Evolutionary conservation across 2,797 vertebrate genomes (phyloP).

Genomic region (Falco peregrinus): DNA sequence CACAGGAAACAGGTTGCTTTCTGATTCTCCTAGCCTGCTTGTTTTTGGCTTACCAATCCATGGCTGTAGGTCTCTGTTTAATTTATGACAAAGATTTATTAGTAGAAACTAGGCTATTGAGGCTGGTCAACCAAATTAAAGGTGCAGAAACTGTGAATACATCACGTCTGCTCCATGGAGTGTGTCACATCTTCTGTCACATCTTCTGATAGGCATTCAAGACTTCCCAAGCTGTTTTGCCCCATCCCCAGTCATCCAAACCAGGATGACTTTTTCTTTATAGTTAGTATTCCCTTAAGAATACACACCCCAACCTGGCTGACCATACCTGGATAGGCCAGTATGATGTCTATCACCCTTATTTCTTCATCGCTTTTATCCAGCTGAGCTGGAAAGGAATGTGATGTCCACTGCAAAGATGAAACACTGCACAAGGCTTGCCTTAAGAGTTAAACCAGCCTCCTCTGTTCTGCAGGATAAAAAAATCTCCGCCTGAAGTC

Average conservation of each 20-base stretch:
- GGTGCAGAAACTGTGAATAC: background rate
- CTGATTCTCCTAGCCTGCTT: background rate
- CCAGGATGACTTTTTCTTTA: background rate
- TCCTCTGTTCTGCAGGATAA: background rate
- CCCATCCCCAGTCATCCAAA: background rate
- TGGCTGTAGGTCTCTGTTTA: background rate
- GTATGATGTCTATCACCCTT: background rate
- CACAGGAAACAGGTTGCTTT: background rate
- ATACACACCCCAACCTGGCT: background rate
- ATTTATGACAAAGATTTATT: background rate
- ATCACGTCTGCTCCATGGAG: accelerated
- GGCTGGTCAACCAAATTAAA: background rate
- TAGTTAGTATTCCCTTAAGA: background rate
- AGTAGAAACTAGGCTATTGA: background rate
- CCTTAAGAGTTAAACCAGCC: background rate
- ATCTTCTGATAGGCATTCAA: background rate
- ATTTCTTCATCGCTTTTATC: background rate
- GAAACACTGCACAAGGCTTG: background rate
- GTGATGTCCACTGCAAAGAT: background rate
- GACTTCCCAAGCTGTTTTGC: background rate
- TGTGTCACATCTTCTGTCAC: background rate
- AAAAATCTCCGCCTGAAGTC: background rate
- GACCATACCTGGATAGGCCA: background rate
- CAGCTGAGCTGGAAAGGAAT: background rate
- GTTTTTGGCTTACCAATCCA: background rate